Base-by-base conservation (phyloP, 2,797 vertebrate species). In the Scleropages formosus region DNA sequence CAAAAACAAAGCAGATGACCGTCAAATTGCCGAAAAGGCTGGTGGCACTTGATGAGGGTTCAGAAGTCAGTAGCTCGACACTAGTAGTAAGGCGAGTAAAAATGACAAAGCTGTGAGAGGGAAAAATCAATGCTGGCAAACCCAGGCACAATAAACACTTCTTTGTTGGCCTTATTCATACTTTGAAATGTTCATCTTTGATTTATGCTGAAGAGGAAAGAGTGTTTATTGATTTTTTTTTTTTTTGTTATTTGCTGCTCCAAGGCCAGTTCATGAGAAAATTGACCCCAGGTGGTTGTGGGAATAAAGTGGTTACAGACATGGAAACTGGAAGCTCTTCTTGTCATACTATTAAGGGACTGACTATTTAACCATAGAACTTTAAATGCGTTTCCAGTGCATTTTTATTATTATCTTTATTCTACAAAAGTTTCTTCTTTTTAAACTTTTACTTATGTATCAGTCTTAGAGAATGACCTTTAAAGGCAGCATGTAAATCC, bases 141-240 rank as follows among this genome's bases (percentile, higher is more conserved):
- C 31, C 31, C 56, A 72, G 11, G 56, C 47, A 53, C 47, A 71
- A 71, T 44, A 72, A 72, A 44, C 18, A 20, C 53, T 59, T 72
- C 12, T 72, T 59, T 27, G 68, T 51, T 72, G 24, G 1, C 27
- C 56, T 72, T 31, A 18, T 27, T 72, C 70, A 44, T 72, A 56
- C 26, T 13, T 27, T 59, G 56, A 72, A 44, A 53, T 60, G 59
- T 27, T 46, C 70, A 18, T 24, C 26, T 15, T 8, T 71, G 68
- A 47, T 56, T 69, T 69, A 69, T 4, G 22, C 22, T 15, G 49
- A 60, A 59, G 70, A n/a, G 56, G 60, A 31, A 53, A 60, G 51
- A 59, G 53, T 73, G 72, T 62, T 73, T 73, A 73, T 73, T 62
- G 72, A 73, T 73, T 73, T 73, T 26, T 46, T 22, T 61, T 8